A percentile compares a stretch with the other conserved stretches of the same genome.
phyloP scores from a whole-genome alignment of 1,140 invertebrate species.

The Oedothorax gibbosus region DNA sequence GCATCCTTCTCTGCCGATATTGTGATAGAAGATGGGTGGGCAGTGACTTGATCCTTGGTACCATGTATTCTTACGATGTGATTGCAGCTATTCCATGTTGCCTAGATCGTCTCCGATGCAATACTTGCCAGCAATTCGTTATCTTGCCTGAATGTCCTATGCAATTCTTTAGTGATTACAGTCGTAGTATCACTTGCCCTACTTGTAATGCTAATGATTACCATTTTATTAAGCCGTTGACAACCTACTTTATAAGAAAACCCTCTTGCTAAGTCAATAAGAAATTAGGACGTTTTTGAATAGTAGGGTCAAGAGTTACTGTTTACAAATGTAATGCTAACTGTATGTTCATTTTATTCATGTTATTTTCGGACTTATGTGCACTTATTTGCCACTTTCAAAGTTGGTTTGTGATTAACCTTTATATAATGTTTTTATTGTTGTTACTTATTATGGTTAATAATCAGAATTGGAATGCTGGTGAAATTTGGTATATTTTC shows the following conservation, averaged over 20 bases:
- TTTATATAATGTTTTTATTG: too few species aligned
- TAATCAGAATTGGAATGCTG: too few species aligned
- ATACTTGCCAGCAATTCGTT: conserved; percentile 86
- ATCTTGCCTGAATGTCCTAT: conserved; percentile 81
- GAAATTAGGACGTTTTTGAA: background rate
- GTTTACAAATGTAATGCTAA: background rate
- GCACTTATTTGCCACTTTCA: too few species aligned
- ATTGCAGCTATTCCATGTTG: conserved; percentile 97
- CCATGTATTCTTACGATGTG: conserved; percentile 98
- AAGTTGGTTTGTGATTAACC: too few species aligned
- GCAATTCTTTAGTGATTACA: conserved; percentile 96
- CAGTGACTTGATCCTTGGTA: conserved; percentile 90
- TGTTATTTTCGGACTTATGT: too few species aligned
- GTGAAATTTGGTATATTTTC: too few species aligned
- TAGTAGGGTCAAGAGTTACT: background rate
- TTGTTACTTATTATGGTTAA: too few species aligned
- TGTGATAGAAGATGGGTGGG: conserved; percentile 93
- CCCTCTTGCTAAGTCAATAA: conserved; percentile 30
- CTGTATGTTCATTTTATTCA: background rate
- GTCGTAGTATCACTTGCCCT: conserved; percentile 89
- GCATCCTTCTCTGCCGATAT: conserved; percentile 79
- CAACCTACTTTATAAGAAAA: conserved; percentile 63
- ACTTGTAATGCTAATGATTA: conserved; percentile 90
- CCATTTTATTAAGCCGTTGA: conserved; percentile 92
- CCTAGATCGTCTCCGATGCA: conserved; percentile 90